These are phyloP conservation scores for Nemopilema nomurai DNA, from an alignment of 30 jellyfish, hydroid and myxozoan genomes.

Conservation along the genomic window DNA sequence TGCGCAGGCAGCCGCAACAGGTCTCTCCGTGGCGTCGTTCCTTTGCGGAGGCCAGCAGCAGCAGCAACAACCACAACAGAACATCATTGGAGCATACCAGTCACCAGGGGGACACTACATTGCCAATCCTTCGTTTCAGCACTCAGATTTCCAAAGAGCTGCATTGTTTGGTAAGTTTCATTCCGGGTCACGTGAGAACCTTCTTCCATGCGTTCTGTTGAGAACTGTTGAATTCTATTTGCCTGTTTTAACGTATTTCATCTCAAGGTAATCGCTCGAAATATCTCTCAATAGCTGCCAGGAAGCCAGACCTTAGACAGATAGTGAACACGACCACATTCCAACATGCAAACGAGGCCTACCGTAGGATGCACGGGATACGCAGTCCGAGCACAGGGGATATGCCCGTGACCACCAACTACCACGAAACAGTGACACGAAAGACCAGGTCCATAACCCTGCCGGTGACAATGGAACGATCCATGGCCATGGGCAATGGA, in stretches of 20 bases:
- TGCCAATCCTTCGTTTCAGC: constrained; percentile 59
- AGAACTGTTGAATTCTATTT: no score
- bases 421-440: constrained; percentile 39
- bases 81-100: constrained; percentile 22
- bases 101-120: constrained; percentile 40
- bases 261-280: background rate
- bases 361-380: constrained; percentile 41
- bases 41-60: background rate
- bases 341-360: constrained; percentile 46
- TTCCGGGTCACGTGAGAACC: no score
- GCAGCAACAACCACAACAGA: constrained; percentile 32
- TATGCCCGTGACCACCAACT: constrained; percentile 41
- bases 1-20: constrained; percentile 20
- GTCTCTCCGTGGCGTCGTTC: constrained; percentile 14
- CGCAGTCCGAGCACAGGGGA: constrained; percentile 63
- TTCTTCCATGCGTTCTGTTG: no score
- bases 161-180: constrained; percentile 54
- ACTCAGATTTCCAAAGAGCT: constrained; percentile 64
- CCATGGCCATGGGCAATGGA: constrained; percentile 52
- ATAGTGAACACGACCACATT: constrained; percentile 19
- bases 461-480: constrained; percentile 68
- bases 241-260: no score
- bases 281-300: constrained; percentile 24
- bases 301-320: constrained; percentile 65
- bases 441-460: constrained; percentile 59